Conservation (phyloP, 2,797 vertebrate species). For the Arnoldichthys spilopterus region DNA sequence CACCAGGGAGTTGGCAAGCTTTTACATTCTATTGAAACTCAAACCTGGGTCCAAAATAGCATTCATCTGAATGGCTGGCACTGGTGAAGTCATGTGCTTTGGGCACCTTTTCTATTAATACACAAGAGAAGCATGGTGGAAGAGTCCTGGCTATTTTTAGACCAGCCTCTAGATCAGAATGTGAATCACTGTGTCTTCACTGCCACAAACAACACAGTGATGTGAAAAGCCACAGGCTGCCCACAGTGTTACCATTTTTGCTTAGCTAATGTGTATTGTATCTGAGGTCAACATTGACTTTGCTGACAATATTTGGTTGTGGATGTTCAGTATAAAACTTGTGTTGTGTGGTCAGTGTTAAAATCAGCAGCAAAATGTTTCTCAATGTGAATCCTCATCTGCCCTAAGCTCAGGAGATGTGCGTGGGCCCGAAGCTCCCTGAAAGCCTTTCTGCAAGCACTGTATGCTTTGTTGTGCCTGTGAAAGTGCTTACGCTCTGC, state of each 20-base stretch:
- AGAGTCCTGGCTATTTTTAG: constrained; percentile 65
- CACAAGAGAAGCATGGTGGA: constrained; percentile 56
- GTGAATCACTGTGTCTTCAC: constrained; percentile 32
- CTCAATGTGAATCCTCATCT: neutral
- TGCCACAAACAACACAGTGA: constrained; percentile 40
- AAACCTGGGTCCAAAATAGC: constrained; percentile 4
- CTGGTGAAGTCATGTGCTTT: constrained; percentile 49
- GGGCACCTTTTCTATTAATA: constrained; percentile 64
- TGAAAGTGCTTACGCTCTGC: constrained; percentile 13
- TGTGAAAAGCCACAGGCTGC: constrained; percentile 2
- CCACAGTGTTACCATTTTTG: constrained; percentile 33
- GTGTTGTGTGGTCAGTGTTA: neutral
- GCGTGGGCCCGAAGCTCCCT: constrained; percentile 6
- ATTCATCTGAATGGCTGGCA: constrained; percentile 41
- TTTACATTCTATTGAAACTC: constrained; percentile 18
- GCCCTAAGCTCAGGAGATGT: neutral
- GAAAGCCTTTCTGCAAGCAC: constrained; percentile 15
- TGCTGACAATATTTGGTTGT: neutral
- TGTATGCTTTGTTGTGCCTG: constrained; percentile 4
- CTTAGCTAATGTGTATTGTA: constrained; percentile 3
- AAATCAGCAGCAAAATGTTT: neutral
- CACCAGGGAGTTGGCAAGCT: constrained; percentile 6
- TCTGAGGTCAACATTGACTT: neutral
- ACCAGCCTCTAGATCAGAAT: constrained; percentile 43
- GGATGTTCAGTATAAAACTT: neutral